Evolutionary conservation across 2,113 vertebrate species (phyloP).

Genomic region (Cololabis saira): DNA sequence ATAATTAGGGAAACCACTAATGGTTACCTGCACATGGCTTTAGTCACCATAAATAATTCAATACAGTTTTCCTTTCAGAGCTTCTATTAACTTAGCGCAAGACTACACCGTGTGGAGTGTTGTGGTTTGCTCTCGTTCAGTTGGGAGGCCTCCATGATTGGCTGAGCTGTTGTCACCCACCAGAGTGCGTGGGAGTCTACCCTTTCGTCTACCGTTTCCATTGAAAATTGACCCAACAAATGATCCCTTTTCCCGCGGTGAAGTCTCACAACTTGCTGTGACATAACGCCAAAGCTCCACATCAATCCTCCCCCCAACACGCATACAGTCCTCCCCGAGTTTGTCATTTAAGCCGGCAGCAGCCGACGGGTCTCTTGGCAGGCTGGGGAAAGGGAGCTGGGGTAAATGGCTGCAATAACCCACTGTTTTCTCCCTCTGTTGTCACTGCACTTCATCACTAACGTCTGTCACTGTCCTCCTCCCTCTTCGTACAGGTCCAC

Average conservation of each 20-base stretch:
- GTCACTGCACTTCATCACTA: conserved; percentile 19
- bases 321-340: conserved; percentile 25
- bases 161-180: conserved; percentile 67
- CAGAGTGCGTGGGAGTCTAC: conserved; percentile 19
- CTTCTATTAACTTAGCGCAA: conserved; percentile 13
- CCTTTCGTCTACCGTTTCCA: conserved; percentile 35
- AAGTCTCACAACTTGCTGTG: conserved; percentile 35
- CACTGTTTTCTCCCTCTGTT: conserved; percentile 3
- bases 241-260: conserved; percentile 25
- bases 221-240: conserved; percentile 59
- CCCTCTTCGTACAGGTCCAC: conserved; percentile 67
- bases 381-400: not conserved
- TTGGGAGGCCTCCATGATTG: conserved; percentile 65
- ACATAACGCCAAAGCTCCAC: conserved; percentile 27
- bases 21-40: too few relatives aligned
- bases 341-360: too few relatives aligned
- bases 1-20: too few relatives aligned
- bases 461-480: conserved; percentile 44
- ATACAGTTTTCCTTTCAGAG: conserved; percentile 4
- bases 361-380: too few relatives aligned
- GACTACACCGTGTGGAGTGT: conserved; percentile 6
- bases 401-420: conserved; percentile 1
- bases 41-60: too few relatives aligned
- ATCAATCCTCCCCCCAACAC: conserved; percentile 36
- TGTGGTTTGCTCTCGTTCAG: conserved; percentile 25